These are phyloP conservation scores for Cyclophora punctaria DNA, from an alignment of 2,888 invertebrate species.

Conservation along the genomic window DNA sequence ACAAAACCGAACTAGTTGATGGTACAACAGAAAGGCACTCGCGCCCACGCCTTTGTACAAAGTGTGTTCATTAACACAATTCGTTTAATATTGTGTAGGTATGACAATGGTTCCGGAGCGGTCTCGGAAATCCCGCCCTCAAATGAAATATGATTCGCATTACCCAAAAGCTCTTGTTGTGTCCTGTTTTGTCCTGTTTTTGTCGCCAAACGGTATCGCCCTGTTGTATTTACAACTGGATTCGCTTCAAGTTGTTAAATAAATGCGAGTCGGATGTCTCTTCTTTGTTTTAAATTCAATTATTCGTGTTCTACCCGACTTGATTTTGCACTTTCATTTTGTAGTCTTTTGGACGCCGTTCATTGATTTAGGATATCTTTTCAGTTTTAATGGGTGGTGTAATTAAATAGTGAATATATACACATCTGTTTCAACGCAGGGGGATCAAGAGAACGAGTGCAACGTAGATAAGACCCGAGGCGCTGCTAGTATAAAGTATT, in stretches of 20 bases:
- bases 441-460: no score
- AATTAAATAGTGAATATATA: no score
- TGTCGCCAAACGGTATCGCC: constrained; percentile 45
- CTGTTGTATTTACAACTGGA: constrained; percentile 45
- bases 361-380: background rate
- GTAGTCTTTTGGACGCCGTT: background rate
- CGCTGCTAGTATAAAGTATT: no score
- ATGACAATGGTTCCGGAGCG: constrained; percentile 31
- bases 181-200: constrained; percentile 60
- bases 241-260: constrained; percentile 40
- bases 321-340: constrained; percentile 13
- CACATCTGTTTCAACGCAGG: no score
- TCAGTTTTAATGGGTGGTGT: no score
- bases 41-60: no score
- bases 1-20: no score
- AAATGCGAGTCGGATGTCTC: constrained; percentile 31
- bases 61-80: constrained; percentile 41
- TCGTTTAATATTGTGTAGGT: constrained; percentile 41
- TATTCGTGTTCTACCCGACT: constrained; percentile 29
- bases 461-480: no score
- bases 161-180: constrained; percentile 58
- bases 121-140: constrained; percentile 49
- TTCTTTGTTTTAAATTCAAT: constrained; percentile 36
- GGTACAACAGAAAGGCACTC: no score
- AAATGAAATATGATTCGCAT: constrained; percentile 66